A percentile compares a stretch with the other conserved stretches of the same genome.
These are phyloP conservation scores for Craterocephalus amniculus DNA, from an alignment of 2,797 vertebrate genomes.

Conservation along the genomic window DNA sequence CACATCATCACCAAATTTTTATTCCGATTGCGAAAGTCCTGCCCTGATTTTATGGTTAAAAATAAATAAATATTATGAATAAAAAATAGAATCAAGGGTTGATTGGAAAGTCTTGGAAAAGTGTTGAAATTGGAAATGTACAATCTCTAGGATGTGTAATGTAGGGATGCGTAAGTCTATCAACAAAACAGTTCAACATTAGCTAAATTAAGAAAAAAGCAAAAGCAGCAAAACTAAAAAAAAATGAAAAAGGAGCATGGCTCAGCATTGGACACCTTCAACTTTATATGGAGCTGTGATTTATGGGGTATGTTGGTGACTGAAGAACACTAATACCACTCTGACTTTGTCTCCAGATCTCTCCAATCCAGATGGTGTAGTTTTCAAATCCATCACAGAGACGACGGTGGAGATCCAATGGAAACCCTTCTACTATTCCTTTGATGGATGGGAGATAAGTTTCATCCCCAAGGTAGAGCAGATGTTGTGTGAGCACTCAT, in stretches of 20 bases:
- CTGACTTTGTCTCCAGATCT: constrained; percentile 86
- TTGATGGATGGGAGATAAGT: constrained; percentile 99
- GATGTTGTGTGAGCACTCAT: constrained; percentile 13
- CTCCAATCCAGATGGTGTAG: constrained; percentile 91
- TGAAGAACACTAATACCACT: constrained; percentile 74
- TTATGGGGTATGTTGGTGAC: constrained; percentile 63
- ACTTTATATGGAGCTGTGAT: constrained; percentile 62
- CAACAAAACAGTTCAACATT: background rate
- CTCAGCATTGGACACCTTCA: constrained; percentile 15
- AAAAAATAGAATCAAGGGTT: background rate
- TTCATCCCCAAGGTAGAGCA: constrained; percentile 94
- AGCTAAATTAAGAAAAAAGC: background rate
- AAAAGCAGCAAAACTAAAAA: constrained; percentile 1
- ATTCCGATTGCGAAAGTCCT: background rate
- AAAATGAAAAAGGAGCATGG: constrained; percentile 15
- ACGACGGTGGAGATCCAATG: constrained; percentile 96
- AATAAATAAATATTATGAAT: background rate
- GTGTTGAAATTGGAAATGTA: background rate
- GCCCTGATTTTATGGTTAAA: background rate
- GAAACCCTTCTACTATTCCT: constrained; percentile 93
- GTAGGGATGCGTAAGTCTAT: background rate
- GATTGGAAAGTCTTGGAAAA: background rate
- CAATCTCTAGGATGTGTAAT: background rate
- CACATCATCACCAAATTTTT: background rate
- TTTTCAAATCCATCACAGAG: constrained; percentile 97